Base-by-base conservation (phyloP, 1,140 invertebrate genomes). In the Nautilus pompilius region DNA sequence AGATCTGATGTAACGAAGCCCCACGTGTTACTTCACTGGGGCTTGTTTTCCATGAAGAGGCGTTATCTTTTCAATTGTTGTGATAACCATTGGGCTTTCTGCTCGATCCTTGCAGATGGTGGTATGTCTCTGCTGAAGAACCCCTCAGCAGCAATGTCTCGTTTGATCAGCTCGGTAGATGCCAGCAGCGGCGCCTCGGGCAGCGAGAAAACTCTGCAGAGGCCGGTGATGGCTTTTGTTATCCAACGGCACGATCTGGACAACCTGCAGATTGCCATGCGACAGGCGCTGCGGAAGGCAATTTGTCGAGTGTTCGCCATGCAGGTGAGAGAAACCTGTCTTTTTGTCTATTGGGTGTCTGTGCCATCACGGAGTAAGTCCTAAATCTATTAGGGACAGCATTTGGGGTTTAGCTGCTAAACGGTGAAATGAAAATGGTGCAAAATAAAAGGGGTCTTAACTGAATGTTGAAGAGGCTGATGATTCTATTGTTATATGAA, bases 221-320 rank as follows among this genome's bases (percentile, higher is more conserved):
- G 85, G 41, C 86, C 87, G 0, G 90, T 93, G 0, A 89, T 96
- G 85, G 83, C 88, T 1, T 96, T 96, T 72, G 87, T 95, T 20
- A 85, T 92, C 10, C 91, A 95, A 72, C 88, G 91, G 60, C 92
- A 95, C 73, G 91, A 96, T 77, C 84, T 96, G 20, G 88, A 90
- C 28, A 87, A 89, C 26, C 73, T 96, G 5, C 89, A 90, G 68
- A 82, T 90, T 13, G 89, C 90, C n/a, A 93, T 95, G 90, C 89
- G 89, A 64, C 88, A 92, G 65, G 90, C 92, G 1, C 77, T 95
- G 1, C 83, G 92, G 57, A 91, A 92, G 72, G 90, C 93, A 6
- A 89, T 92, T 1, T 94, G 91, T 76, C 84, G 93, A 65, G 90
- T 93, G 8, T 94, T 93, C 77, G 92, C 92, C 1, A 89, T 94